These are phyloP conservation scores for Prionchulus punctatus DNA, from an alignment of 2,888 invertebrate genomes.

Conservation along the genomic window DNA sequence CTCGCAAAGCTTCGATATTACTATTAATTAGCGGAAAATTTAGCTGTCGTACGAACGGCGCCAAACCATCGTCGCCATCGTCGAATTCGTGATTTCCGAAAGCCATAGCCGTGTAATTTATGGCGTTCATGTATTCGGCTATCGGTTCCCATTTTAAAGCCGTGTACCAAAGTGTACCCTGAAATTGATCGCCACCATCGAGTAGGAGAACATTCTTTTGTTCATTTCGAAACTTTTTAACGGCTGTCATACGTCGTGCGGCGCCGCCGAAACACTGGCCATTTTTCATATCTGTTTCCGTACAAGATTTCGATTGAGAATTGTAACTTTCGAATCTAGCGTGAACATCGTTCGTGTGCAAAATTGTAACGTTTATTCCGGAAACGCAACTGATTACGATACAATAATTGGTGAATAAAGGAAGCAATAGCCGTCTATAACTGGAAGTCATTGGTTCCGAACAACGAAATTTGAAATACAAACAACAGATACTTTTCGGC, in stretches of 20 bases:
- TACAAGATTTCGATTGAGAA: slow-evolving; percentile 46
- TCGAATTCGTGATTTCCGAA: slow-evolving; percentile 87
- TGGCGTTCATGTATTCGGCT: slow-evolving; percentile 30
- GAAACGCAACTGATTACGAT: too few species aligned
- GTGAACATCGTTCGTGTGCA: slow-evolving; percentile 85
- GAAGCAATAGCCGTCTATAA: too few species aligned
- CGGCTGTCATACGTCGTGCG: slow-evolving; percentile 42
- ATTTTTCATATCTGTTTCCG: slow-evolving; percentile 36
- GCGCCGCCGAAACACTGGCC: slow-evolving; percentile 67
- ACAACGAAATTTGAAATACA: too few species aligned
- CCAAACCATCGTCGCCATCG: slow-evolving; percentile 53
- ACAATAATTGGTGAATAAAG: too few species aligned
- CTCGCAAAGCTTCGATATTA: slow-evolving; percentile 57
- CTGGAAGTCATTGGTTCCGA: too few species aligned
- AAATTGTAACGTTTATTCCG: slow-evolving; percentile 14
- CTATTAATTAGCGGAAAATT: slow-evolving; percentile 57
- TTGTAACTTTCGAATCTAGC: slow-evolving; percentile 64
- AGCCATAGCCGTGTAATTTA: slow-evolving; percentile 38
- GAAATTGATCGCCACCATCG: slow-evolving; percentile 81
- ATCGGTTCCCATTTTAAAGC: slow-evolving; percentile 63
- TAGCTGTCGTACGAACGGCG: slow-evolving; percentile 53
- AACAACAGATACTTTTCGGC: too few species aligned
- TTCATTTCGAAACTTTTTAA: slow-evolving; percentile 27
- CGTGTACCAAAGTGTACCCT: slow-evolving; percentile 44
- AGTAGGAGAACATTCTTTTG: slow-evolving; percentile 56